Evolutionary conservation across 1,140 invertebrate genomes (phyloP), one percentile per base, ranked within the genome.

Genomic region (Leucophenga varia): DNA sequence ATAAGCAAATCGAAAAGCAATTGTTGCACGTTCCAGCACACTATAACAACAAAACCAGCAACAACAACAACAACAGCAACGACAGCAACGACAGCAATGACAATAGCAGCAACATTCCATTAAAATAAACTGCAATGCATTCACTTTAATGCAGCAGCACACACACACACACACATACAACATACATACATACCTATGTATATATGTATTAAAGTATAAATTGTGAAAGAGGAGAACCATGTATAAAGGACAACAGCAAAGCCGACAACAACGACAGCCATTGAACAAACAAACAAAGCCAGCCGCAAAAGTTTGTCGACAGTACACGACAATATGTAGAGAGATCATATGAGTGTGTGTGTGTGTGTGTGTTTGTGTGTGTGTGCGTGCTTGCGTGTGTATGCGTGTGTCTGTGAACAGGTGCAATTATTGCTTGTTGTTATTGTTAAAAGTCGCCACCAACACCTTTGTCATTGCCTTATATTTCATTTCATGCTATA

Each of bases 401-500:
- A 19, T 37, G 37, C 22, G 39, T 39, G 28, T 40, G 44, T 49
- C 46, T 38, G 32, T 43, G 21, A 2, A 21, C 36, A 3, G 21
- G 39, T 25, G 37, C 21, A 7, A 55, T 55, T 45, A 49, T 55
- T 43, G 47, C 41, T 12, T 12, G 20, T 49, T 49, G 43, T 44
- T n/a, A n/a, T n/a, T n/a, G n/a, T n/a, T n/a, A n/a, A n/a, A n/a
- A n/a, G n/a, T n/a, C n/a, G n/a, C n/a, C n/a, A n/a, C n/a, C n/a
- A n/a, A n/a, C n/a, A n/a, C n/a, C n/a, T n/a, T 34, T 47, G 42
- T 38, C 43, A 58, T 50, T 44, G 44, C 32, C 55, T 48, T 55
- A 28, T 28, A 28, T 28, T 28, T 28, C 12, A 7, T 28, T 28
- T 28, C 12, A 7, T n/a, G n/a, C n/a, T n/a, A n/a, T n/a, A n/a